Evolutionary conservation across 2,797 vertebrate species (phyloP).

Genomic region (Heterohyrax brucei): DNA sequence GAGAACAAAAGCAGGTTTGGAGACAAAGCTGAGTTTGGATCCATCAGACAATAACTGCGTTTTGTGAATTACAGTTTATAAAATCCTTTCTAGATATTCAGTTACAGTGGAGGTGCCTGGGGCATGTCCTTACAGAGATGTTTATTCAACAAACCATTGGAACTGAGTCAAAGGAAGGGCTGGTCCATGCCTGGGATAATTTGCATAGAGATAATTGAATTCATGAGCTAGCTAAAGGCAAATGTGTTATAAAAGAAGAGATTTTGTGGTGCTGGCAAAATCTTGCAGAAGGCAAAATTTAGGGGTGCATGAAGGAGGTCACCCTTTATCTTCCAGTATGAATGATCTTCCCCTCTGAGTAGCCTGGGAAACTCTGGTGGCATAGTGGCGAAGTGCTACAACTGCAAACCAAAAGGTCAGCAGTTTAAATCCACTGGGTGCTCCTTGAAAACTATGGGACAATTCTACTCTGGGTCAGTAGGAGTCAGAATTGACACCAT

Average conservation of each 20-base stretch:
- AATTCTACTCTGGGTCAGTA: no score
- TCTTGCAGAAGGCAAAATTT: constrained; percentile 5
- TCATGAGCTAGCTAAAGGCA: not conserved
- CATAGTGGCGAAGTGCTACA: no score
- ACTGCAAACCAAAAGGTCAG: no score
- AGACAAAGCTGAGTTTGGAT: constrained; percentile 33
- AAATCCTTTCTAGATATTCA: constrained; percentile 48
- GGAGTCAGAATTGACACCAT: no score
- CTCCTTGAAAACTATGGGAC: no score
- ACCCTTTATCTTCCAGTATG: not conserved
- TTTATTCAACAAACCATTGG: constrained; percentile 61
- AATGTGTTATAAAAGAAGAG: not conserved
- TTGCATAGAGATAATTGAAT: constrained; percentile 42
- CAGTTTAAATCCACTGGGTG: no score
- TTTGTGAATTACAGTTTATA: constrained; percentile 23
- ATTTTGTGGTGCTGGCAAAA: not conserved
- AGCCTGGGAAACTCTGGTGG: no score
- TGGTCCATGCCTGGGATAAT: not conserved
- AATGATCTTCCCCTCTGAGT: not conserved
- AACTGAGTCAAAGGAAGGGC: constrained; percentile 43
- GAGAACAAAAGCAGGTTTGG: constrained; percentile 38
- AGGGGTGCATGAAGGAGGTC: not conserved
- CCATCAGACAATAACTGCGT: not conserved
- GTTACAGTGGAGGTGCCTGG: not conserved
- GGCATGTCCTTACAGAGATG: constrained; percentile 26